These are phyloP conservation scores for Kryptopterus vitreolus DNA, from an alignment of 2,797 vertebrate species.

Conservation along the genomic window DNA sequence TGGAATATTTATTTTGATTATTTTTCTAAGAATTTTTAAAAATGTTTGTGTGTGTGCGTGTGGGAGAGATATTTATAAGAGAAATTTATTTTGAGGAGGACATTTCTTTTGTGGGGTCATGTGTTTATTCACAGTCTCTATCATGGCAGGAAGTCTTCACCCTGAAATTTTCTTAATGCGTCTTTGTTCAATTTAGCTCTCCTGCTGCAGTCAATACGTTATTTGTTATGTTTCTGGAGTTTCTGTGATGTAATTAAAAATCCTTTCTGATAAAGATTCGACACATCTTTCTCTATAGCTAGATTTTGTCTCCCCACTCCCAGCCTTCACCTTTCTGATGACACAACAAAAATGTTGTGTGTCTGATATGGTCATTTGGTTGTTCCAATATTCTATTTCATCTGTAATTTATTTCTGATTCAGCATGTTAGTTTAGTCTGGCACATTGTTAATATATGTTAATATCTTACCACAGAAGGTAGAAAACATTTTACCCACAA, in stretches of 20 bases:
- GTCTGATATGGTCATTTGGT: not conserved
- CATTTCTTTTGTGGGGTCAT: constrained; percentile 2
- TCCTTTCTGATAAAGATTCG: constrained; percentile 38
- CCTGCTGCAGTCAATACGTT: constrained; percentile 20
- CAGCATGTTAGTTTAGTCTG: not conserved
- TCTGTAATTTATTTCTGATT: not conserved
- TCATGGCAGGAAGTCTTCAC: constrained; percentile 35
- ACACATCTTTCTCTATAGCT: constrained; percentile 15
- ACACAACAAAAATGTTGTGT: constrained; percentile 54
- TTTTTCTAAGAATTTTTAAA: constrained; percentile 42
- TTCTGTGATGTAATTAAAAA: constrained; percentile 52
- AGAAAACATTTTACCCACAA: not conserved
- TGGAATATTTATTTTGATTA: constrained; percentile 37
- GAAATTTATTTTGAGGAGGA: constrained; percentile 5
- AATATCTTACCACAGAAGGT: not conserved
- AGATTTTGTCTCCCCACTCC: constrained; percentile 24
- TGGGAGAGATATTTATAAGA: constrained; percentile 10
- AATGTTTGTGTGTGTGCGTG: constrained; percentile 14
- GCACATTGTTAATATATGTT: not conserved
- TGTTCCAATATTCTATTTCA: not conserved
- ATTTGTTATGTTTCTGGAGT: constrained; percentile 30
- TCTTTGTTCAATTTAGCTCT: constrained; percentile 28
- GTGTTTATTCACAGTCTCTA: constrained; percentile 23
- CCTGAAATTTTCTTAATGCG: constrained; percentile 26
- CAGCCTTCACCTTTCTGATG: constrained; percentile 35